Conservation (phyloP, 2,888 invertebrate genomes). For the Chaitophorus viminalis region DNA sequence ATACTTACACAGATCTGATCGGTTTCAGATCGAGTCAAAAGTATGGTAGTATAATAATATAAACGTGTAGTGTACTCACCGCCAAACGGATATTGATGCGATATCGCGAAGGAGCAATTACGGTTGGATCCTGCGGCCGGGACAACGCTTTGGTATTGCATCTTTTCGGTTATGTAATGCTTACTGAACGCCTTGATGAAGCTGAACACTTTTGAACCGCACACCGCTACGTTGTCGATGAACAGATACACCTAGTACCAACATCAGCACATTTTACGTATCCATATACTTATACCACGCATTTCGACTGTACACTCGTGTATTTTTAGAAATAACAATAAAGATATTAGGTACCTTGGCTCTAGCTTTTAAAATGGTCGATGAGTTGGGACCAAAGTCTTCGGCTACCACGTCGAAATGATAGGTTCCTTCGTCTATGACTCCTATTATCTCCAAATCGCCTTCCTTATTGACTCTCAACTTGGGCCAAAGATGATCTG, state of each 20-base stretch:
- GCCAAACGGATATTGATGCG: constrained; percentile 33
- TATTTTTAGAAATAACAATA: too few species aligned
- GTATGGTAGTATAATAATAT: too few species aligned
- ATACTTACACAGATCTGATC: too few species aligned
- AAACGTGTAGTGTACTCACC: not conserved
- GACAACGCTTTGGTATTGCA: constrained; percentile 1
- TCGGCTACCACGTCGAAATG: constrained; percentile 26
- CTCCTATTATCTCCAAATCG: constrained; percentile 10
- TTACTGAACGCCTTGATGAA: constrained; percentile 52
- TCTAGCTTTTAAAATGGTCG: not conserved
- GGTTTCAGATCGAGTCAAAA: too few species aligned
- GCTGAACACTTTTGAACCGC: not conserved
- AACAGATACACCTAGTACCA: constrained; percentile 3
- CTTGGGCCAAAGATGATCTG: constrained; percentile 11
- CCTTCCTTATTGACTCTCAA: constrained; percentile 8
- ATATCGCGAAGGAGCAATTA: constrained; percentile 33
- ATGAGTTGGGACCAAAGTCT: constrained; percentile 13
- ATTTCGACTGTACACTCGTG: too few species aligned
- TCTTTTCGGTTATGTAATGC: constrained; percentile 36
- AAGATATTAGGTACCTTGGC: not conserved
- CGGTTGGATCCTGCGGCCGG: not conserved
- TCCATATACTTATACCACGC: too few species aligned
- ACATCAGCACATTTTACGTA: too few species aligned
- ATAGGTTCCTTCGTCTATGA: constrained; percentile 26
- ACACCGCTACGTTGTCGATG: constrained; percentile 23